Conservation (phyloP, 2,113 vertebrate species). For the human (Homo sapiens) region GRCh38 chrX:26860001-26860500, state of each 20-base stretch:
- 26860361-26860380: background rate
- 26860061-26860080: constrained; percentile 7
- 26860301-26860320: no score
- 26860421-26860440: background rate
- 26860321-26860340: background rate
- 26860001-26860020: background rate
- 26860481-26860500: background rate
- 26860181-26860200: no score
- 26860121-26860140: background rate
- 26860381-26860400: background rate
- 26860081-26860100: background rate
- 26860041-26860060: background rate
- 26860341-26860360: background rate
- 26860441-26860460: background rate
- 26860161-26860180: background rate
- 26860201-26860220: no score
- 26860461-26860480: background rate
- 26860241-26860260: no score
- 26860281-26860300: no score
- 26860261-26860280: no score
- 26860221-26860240: no score
- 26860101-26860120: background rate
- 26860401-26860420: constrained; percentile 37
- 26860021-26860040: background rate
- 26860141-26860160: no score